A percentile compares a stretch with the other conserved stretches of the same genome.
Evolutionary conservation across 2,797 vertebrate species (phyloP).

Genomic region (Thripadectes ignobilis): DNA sequence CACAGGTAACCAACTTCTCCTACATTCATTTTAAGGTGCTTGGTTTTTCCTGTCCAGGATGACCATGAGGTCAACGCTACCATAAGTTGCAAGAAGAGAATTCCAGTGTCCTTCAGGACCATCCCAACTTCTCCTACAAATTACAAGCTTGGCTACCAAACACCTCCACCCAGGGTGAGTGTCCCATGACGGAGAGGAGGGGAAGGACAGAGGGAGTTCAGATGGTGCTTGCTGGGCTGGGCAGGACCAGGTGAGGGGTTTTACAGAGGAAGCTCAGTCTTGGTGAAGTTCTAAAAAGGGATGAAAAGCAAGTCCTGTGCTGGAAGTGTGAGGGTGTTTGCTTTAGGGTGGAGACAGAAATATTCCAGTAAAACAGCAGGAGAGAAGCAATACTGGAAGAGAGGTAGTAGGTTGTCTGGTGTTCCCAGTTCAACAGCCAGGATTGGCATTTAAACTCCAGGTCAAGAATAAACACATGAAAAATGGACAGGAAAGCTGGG

Average conservation of each 20-base stretch:
- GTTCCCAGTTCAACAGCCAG: neutral
- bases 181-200: neutral
- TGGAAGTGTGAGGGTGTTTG: neutral
- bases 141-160: neutral
- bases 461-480: neutral
- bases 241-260: neutral
- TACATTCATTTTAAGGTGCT: neutral
- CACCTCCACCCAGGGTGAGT: rapidly evolving
- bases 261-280: neutral
- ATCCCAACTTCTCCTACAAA: neutral
- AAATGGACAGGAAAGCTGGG: neutral
- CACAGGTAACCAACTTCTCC: neutral
- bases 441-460: neutral
- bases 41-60: neutral
- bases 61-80: neutral
- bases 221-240: rapidly evolving
- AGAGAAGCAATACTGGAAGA: neutral
- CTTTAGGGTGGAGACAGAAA: neutral
- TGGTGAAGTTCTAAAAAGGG: neutral
- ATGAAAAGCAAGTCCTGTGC: constrained; percentile 12
- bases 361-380: neutral
- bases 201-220: neutral
- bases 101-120: neutral
- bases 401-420: neutral
- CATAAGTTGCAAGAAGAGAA: neutral